These are phyloP conservation scores for Drosophila ironensis DNA, from an alignment of 1,140 invertebrate species.

Conservation along the genomic window DNA sequence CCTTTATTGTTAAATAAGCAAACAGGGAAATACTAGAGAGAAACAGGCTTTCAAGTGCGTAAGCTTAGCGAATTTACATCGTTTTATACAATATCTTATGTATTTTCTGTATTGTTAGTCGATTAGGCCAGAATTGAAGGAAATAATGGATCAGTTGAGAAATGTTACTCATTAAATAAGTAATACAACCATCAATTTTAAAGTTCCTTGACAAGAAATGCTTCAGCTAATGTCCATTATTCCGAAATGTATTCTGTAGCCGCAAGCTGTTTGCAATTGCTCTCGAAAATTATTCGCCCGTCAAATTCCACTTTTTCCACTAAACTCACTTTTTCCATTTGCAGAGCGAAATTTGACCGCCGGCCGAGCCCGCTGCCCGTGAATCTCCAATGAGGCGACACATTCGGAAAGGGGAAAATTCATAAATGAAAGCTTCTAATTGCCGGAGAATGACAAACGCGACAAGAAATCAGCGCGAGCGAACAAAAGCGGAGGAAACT, in stretches of 20 bases:
- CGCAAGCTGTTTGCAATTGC: slow-evolving; percentile 29
- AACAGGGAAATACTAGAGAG: too few species aligned
- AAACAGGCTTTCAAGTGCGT: too few species aligned
- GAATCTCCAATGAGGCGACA: slow-evolving; percentile 28
- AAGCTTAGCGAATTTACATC: too few species aligned
- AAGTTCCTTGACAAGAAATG: background rate
- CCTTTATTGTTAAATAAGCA: too few species aligned
- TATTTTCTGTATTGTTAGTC: too few species aligned
- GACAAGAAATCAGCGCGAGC: slow-evolving; percentile 37
- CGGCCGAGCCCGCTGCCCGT: slow-evolving; percentile 5
- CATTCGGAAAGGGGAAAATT: slow-evolving; percentile 36
- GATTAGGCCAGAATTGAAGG: background rate
- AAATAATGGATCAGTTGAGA: too few species aligned
- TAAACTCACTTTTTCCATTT: slow-evolving; percentile 21
- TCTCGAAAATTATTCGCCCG: background rate
- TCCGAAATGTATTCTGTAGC: slow-evolving; percentile 3
- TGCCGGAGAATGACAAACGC: slow-evolving; percentile 67
- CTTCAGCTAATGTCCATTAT: slow-evolving; percentile 4
- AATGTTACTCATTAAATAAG: too few species aligned
- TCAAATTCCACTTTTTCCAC: slow-evolving; percentile 6
- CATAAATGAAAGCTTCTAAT: slow-evolving; percentile 77
- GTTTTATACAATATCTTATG: too few species aligned
- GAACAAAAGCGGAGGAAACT: slow-evolving; percentile 50
- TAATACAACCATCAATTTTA: background rate
- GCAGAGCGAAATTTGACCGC: slow-evolving; percentile 26